These are phyloP conservation scores for Lepidurus couesii DNA, from an alignment of 1,140 invertebrate species.

Conservation along the genomic window DNA sequence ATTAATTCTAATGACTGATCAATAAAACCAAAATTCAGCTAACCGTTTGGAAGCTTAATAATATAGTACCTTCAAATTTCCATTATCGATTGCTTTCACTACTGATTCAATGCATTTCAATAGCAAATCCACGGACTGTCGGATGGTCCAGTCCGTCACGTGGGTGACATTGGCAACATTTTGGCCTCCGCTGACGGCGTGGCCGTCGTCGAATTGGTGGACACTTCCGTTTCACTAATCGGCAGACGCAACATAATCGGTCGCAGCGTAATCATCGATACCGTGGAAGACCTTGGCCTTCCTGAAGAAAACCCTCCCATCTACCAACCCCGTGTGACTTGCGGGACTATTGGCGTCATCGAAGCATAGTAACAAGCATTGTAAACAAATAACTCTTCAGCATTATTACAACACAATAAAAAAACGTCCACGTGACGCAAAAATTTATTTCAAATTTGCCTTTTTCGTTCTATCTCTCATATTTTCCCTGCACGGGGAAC, in stretches of 20 bases:
- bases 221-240: conserved; percentile 56
- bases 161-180: conserved; percentile 88
- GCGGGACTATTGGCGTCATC: conserved; percentile 58
- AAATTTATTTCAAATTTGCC: background rate
- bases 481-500: background rate
- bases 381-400: background rate
- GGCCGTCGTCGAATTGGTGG: conserved; percentile 56
- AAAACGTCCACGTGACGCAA: background rate
- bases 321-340: conserved; percentile 64
- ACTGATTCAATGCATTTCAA: conserved; percentile 26
- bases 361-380: background rate
- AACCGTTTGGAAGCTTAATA: too few species aligned
- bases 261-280: conserved; percentile 69
- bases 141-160: conserved; percentile 62
- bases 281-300: conserved; percentile 64
- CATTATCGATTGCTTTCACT: background rate
- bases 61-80: too few species aligned
- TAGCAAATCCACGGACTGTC: conserved; percentile 67
- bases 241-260: conserved; percentile 65
- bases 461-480: background rate
- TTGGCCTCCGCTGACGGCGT: conserved; percentile 55
- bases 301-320: conserved; percentile 58
- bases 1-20: too few species aligned
- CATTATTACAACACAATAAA: background rate
- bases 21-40: too few species aligned